These are phyloP conservation scores for Scaptomyza pallida DNA, from an alignment of 1,140 invertebrate species.

Conservation along the genomic window DNA sequence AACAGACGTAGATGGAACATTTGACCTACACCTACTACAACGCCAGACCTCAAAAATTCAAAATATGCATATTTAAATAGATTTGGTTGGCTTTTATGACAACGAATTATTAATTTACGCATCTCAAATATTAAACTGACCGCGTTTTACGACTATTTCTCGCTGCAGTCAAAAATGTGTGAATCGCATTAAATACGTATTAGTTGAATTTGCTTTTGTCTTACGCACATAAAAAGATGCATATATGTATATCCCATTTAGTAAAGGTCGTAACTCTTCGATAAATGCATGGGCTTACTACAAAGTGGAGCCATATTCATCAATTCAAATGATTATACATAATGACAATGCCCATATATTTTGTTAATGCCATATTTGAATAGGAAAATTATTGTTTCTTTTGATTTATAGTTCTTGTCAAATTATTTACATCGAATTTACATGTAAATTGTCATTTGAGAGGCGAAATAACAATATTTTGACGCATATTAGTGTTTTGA, in stretches of 20 bases:
- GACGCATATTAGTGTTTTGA: background rate
- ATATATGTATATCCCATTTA: constrained; percentile 39
- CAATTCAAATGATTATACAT: background rate
- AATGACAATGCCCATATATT: background rate
- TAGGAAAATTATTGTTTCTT: background rate
- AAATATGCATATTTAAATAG: constrained; percentile 48
- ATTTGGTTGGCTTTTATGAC: constrained; percentile 23
- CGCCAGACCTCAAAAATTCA: constrained; percentile 17
- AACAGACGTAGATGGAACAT: constrained; percentile 24
- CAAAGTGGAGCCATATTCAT: constrained; percentile 14
- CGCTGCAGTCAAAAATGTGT: constrained; percentile 23
- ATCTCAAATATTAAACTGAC: constrained; percentile 71
- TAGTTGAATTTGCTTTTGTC: constrained; percentile 32
- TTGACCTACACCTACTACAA: constrained; percentile 65
- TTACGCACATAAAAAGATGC: constrained; percentile 29
- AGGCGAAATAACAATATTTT: background rate
- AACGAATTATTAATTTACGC: constrained; percentile 69
- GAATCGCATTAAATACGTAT: no score
- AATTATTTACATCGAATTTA: background rate
- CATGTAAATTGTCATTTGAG: background rate
- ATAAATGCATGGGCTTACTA: constrained; percentile 4
- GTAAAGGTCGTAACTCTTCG: constrained; percentile 39
- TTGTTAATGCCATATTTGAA: background rate
- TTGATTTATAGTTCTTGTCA: background rate
- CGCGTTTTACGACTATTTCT: constrained; percentile 63